Percentiles rank a stretch among this genome's conserved stretches.
phyloP scores from a whole-genome alignment of 2,888 invertebrate genomes.

The Endotricha flammealis region DNA sequence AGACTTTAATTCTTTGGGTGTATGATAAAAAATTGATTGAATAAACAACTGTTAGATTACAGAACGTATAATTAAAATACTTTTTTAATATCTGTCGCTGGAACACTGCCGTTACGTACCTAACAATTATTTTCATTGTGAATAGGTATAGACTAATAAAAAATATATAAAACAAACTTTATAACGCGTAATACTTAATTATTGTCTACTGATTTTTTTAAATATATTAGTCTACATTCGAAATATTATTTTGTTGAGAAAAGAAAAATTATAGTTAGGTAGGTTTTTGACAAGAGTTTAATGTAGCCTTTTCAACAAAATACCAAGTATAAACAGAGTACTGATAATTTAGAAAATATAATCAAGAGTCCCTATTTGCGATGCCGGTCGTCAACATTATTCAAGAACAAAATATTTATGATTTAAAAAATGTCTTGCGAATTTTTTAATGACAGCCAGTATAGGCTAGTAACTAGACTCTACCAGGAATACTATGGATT shows the following conservation, averaged over 20 bases:
- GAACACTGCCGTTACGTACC: conserved; percentile 16
- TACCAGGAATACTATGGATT: too few relatives aligned
- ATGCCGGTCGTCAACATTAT: too few relatives aligned
- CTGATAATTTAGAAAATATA: too few relatives aligned
- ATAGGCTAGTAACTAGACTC: too few relatives aligned
- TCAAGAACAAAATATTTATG: too few relatives aligned
- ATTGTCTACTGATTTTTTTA: background rate
- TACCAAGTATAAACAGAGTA: too few relatives aligned
- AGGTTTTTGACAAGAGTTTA: too few relatives aligned
- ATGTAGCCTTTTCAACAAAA: too few relatives aligned
- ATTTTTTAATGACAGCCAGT: too few relatives aligned
- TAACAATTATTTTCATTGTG: conserved; percentile 7
- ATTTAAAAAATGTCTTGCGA: too few relatives aligned
- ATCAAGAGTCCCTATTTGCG: too few relatives aligned
- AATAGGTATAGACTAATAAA: conserved; percentile 2
- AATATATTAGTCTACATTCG: background rate
- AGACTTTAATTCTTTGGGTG: conserved; percentile 13
- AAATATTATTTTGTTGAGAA: background rate
- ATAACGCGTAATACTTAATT: background rate
- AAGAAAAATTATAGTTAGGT: too few relatives aligned
- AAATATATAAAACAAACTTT: conserved; percentile 1
- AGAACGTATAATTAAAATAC: conserved; percentile 25
- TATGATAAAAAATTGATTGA: conserved; percentile 12
- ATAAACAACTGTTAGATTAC: conserved; percentile 15
- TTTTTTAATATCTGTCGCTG: conserved; percentile 21